A percentile compares a stretch with the other conserved stretches of the same genome.
Evolutionary conservation across 2,888 invertebrate genomes (phyloP).

Genomic region (Torymus tubicola): DNA sequence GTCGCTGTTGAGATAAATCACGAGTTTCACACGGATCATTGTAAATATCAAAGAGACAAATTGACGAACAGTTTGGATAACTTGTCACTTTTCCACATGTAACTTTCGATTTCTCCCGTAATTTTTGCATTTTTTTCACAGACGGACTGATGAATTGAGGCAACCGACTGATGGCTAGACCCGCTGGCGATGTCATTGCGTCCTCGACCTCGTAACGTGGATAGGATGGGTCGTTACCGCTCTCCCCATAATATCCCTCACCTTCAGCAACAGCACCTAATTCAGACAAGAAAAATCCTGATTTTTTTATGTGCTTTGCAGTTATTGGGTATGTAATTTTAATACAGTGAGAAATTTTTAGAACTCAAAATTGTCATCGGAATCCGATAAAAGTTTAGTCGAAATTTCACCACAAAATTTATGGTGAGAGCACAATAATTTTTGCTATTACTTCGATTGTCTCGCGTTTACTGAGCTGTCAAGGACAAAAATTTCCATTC

Average conservation of each 20-base stretch:
- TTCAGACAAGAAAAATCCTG: too few species aligned
- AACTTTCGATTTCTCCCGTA: slow-evolving; percentile 59
- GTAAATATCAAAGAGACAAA: slow-evolving; percentile 68
- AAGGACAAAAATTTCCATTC: too few species aligned
- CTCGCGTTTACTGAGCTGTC: too few species aligned
- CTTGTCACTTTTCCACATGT: slow-evolving; percentile 59
- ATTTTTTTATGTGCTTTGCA: too few species aligned
- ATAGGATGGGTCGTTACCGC: slow-evolving; percentile 60
- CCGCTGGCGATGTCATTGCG: slow-evolving; percentile 62
- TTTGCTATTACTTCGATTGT: too few species aligned
- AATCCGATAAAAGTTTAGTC: too few species aligned
- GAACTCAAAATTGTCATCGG: too few species aligned
- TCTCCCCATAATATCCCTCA: slow-evolving; percentile 65
- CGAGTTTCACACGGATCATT: slow-evolving; percentile 71
- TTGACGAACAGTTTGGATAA: slow-evolving; percentile 61
- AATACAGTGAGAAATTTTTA: too few species aligned
- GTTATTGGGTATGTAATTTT: too few species aligned
- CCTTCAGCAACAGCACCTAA: slow-evolving; percentile 60
- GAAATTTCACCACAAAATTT: too few species aligned
- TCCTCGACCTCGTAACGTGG: slow-evolving; percentile 63
- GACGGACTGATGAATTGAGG: slow-evolving; percentile 25
- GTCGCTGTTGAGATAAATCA: slow-evolving; percentile 65
- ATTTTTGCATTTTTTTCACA: not conserved
- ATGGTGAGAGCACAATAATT: too few species aligned
- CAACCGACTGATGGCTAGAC: slow-evolving; percentile 61